These are phyloP conservation scores for Montipora capricornis DNA, from an alignment of 64 coral and sea anemone genomes.

Conservation along the genomic window DNA sequence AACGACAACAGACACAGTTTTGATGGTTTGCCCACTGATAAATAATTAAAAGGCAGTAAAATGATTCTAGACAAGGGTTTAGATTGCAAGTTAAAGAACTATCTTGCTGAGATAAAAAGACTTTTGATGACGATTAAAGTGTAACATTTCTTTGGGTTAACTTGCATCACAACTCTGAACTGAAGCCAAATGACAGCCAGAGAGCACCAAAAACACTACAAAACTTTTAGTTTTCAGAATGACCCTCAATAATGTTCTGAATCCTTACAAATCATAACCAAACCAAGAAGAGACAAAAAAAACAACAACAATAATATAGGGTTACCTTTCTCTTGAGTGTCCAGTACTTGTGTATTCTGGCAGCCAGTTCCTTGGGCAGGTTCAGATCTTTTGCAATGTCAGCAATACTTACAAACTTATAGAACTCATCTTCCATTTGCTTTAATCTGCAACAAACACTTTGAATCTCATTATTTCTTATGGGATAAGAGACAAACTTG, in stretches of 20 bases:
- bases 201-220: background rate
- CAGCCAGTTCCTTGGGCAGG: constrained; percentile 82
- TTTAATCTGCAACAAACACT: constrained; percentile 68
- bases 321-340: constrained; percentile 95
- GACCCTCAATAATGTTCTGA: background rate
- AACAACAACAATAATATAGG: background rate
- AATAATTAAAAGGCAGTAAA: too few relatives aligned
- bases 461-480: background rate
- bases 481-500: too few relatives aligned
- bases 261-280: background rate
- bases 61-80: too few relatives aligned
- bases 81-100: too few relatives aligned
- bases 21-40: too few relatives aligned
- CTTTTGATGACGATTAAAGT: too few relatives aligned
- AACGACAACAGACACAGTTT: too few relatives aligned
- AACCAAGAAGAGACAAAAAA: background rate
- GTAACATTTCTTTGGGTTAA: background rate
- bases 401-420: constrained; percentile 71
- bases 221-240: background rate
- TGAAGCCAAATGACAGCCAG: background rate
- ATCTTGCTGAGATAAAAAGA: too few relatives aligned
- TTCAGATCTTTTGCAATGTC: constrained; percentile 90
- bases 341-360: constrained; percentile 88
- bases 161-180: background rate
- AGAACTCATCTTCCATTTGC: constrained; percentile 97